phyloP scores from a whole-genome alignment of 2,888 invertebrate genomes.

The Andricus curvator region DNA sequence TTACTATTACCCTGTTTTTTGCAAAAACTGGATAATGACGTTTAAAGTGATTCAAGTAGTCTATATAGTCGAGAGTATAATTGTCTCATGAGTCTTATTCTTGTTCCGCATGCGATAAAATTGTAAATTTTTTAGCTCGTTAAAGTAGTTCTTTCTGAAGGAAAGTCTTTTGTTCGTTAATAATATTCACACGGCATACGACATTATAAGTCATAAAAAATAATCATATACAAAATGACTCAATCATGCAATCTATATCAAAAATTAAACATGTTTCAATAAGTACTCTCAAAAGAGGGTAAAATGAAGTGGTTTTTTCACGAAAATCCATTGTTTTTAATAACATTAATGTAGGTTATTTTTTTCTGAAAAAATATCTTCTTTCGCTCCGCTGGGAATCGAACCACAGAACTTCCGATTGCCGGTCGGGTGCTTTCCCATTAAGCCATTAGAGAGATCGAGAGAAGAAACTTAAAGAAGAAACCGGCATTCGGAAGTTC shows the following conservation, averaged over 20 bases:
- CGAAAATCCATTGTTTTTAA: too few relatives aligned
- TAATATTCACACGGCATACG: constrained; percentile 35
- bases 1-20: not conserved
- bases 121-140: constrained; percentile 35
- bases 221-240: constrained; percentile 5
- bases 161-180: constrained; percentile 35
- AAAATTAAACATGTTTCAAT: not conserved
- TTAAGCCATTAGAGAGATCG: too few relatives aligned
- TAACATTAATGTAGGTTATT: too few relatives aligned
- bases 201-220: constrained; percentile 6
- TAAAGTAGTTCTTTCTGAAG: constrained; percentile 8
- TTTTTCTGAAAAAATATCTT: too few relatives aligned
- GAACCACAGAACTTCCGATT: too few relatives aligned
- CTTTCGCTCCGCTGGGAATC: too few relatives aligned
- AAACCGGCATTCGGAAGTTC: too few relatives aligned
- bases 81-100: not conserved
- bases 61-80: not conserved
- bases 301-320: not conserved
- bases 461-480: too few relatives aligned
- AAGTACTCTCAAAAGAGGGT: not conserved
- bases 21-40: not conserved
- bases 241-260: not conserved
- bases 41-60: not conserved
- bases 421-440: too few relatives aligned
- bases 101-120: constrained; percentile 31